Percentiles rank a stretch among this genome's conserved stretches.
Conservation (phyloP, 64 coral and sea anemone genomes). For the Anthopleura sola region DNA sequence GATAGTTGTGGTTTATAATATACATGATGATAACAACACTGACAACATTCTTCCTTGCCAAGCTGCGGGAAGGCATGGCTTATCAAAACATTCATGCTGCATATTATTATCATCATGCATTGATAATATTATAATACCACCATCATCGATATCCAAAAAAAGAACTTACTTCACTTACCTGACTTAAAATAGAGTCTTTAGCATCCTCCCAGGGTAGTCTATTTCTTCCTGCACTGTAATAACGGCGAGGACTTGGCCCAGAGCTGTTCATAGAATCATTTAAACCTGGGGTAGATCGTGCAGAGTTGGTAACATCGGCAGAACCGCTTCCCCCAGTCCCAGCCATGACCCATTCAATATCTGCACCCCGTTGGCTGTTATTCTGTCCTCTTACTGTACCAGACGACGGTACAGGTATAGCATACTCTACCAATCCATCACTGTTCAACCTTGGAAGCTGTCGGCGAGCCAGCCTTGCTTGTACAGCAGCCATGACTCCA, state of each 20-base stretch:
- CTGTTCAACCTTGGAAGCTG: conserved; percentile 89
- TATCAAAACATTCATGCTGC: not conserved
- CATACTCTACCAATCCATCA: conserved; percentile 99
- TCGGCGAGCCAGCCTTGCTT: conserved; percentile 81
- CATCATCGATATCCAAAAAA: not conserved
- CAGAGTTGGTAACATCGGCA: conserved; percentile 61
- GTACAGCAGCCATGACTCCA: conserved; percentile 87
- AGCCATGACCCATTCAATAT: conserved; percentile 97
- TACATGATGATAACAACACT: not conserved
- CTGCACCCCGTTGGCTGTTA: conserved; percentile 74
- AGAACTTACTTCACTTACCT: not conserved
- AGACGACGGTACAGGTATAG: conserved; percentile 82
- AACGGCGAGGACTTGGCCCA: conserved; percentile 80
- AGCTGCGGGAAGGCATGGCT: not conserved
- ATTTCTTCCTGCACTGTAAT: conserved; percentile 92
- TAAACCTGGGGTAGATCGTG: conserved; percentile 87
- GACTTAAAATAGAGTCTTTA: conserved; percentile 4
- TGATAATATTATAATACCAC: not conserved
- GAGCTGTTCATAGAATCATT: conserved; percentile 85
- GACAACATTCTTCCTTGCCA: not conserved
- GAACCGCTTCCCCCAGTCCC: conserved; percentile 74
- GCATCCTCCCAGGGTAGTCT: conserved; percentile 84
- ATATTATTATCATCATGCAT: not conserved
- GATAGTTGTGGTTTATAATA: no score
- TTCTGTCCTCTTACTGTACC: conserved; percentile 71